Conservation (phyloP, 2,113 vertebrate species). For the Megaceryle torquata region DNA sequence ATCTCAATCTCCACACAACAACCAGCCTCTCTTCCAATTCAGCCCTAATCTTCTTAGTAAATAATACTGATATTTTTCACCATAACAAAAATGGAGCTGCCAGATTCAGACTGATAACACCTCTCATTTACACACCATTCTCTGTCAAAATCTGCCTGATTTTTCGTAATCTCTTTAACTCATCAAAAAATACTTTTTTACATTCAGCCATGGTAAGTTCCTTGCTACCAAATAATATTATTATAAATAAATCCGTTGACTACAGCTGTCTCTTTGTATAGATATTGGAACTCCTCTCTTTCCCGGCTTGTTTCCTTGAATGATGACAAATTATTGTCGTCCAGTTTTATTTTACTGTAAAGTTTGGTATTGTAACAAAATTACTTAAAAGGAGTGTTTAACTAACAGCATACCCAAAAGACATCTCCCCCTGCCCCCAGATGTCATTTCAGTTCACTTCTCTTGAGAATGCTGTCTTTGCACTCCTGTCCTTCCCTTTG, state of each 20-base stretch:
- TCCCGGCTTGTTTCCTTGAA: constrained; percentile 40
- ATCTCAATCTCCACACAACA: constrained; percentile 98
- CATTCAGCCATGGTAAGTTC: constrained; percentile 76
- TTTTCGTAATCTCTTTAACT: constrained; percentile 85
- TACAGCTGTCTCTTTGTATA: constrained; percentile 73
- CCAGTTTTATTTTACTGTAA: constrained; percentile 62
- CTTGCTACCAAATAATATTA: constrained; percentile 78
- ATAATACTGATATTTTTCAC: constrained; percentile 99
- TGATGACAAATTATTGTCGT: constrained; percentile 63
- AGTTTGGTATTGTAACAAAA: constrained; percentile 54
- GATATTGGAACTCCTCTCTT: constrained; percentile 48
- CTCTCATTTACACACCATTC: constrained; percentile 89
- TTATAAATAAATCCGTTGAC: constrained; percentile 77
- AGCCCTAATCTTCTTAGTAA: constrained; percentile 98
- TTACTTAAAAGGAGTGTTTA: constrained; percentile 35
- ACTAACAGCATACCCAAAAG: constrained; percentile 26
- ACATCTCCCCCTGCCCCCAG: background rate
- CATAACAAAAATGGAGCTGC: constrained; percentile 84
- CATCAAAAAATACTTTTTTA: constrained; percentile 82
- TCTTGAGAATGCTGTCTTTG: constrained; percentile 35
- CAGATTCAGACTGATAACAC: constrained; percentile 84
- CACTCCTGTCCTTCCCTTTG: background rate
- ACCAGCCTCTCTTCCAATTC: constrained; percentile 97
- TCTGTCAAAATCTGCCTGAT: constrained; percentile 83
- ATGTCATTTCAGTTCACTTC: constrained; percentile 43